Conservation (phyloP, 2,113 vertebrate genomes). For the Mus pahari region DNA sequence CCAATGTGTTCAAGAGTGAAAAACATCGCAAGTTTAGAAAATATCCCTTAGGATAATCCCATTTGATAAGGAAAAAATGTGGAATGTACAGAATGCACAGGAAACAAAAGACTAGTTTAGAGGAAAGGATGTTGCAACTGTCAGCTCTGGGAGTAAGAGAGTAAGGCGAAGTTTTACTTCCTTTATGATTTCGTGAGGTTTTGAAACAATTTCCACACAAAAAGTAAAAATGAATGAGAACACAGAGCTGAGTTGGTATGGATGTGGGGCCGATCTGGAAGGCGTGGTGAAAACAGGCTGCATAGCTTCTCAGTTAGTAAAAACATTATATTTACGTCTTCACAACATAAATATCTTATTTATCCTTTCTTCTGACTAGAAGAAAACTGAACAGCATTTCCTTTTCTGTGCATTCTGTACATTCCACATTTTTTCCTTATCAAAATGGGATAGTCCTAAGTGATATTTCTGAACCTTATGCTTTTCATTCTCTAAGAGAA, state of each 20-base stretch:
- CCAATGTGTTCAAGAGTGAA: conserved; percentile 28
- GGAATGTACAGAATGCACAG: background rate
- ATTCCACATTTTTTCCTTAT: too few relatives aligned
- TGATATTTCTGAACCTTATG: too few relatives aligned
- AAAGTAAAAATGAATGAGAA: background rate
- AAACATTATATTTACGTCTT: background rate
- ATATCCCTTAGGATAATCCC: background rate
- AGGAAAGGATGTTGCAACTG: background rate
- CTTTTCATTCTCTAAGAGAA: too few relatives aligned
- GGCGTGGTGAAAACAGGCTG: background rate
- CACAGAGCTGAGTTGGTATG: too few relatives aligned
- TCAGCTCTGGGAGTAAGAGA: background rate
- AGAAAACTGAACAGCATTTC: too few relatives aligned
- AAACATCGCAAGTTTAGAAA: conserved; percentile 23
- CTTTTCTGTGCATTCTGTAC: too few relatives aligned
- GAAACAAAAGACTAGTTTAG: background rate
- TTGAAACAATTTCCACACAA: background rate
- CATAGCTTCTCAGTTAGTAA: background rate
- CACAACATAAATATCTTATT: too few relatives aligned
- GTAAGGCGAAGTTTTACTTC: background rate
- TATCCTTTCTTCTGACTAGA: too few relatives aligned
- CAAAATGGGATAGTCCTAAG: too few relatives aligned
- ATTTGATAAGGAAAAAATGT: conserved; percentile 22
- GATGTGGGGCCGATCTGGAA: background rate
- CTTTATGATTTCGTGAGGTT: conserved; percentile 45